Base-by-base conservation (phyloP, 2,888 invertebrate species). In the Synergus itoensis region DNA sequence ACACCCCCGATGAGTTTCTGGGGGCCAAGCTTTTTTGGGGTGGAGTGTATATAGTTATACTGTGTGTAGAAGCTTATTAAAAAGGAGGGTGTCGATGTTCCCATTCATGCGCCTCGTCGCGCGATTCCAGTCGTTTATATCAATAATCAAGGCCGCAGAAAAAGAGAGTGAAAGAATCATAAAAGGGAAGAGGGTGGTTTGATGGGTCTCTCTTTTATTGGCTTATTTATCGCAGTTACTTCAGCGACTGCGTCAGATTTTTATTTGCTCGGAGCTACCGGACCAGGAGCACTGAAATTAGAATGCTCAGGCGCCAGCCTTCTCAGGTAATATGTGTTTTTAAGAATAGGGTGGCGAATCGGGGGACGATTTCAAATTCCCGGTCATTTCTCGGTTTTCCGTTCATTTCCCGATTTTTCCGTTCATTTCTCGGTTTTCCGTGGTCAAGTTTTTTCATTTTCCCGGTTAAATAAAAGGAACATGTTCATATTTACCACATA, bases 191-290 rank as follows among this genome's bases (percentile, higher is more conserved):
- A 81, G 80, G 67, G 76, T 79, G 79, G 63, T 18, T 63, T 75
- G 78, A 77, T 77, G 57, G 67, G 63, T 73, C 48, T 81, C 79
- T 60, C 78, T 80, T 89, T 90, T 88, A 90, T 90, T 89, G 87
- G 88, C 88, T 89, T 90, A 90, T 90, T 89, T 88, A 89, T 80
- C 83, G 82, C 60, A 80, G 86, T 85, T 80, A 85, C 82, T 84
- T 85, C 85, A 82, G 84, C 81, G 84, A 85, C 82, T 86, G 84
- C 84, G 85, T 87, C 83, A 86, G 89, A 91, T 90, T 91, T 90
- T 91, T 90, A 91, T 91, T 90, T 88, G 88, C 87, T 84, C 78
- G 80, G 79, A 77, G 83, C 69, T 76, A 75, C 76, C 73, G 67
- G 79, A 77, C 78, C 79, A 79, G 82, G 79, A 83, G 79, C 77